A percentile compares a stretch with the other conserved stretches of the same genome.
These are phyloP conservation scores for Sminthurides bifidus DNA, from an alignment of 1,140 invertebrate genomes.

Conservation along the genomic window DNA sequence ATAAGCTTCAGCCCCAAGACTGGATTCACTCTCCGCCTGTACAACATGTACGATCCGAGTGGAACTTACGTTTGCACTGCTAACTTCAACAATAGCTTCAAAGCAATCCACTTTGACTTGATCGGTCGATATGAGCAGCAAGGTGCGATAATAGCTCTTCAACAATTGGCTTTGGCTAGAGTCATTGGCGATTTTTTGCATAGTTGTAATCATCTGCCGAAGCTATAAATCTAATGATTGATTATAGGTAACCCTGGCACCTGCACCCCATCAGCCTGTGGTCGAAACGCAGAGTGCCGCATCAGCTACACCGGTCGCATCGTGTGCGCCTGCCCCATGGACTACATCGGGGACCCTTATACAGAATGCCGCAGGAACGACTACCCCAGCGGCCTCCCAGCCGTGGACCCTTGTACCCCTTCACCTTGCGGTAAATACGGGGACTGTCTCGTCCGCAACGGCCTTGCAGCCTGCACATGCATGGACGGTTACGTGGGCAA, in stretches of 20 bases:
- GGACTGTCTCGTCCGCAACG: slow-evolving; percentile 49
- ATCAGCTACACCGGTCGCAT: slow-evolving; percentile 52
- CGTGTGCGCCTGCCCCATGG: slow-evolving; percentile 54
- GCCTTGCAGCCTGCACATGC: slow-evolving; percentile 62
- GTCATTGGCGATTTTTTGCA: too few relatives aligned
- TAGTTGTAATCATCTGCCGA: too few relatives aligned
- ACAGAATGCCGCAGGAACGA: slow-evolving; percentile 44
- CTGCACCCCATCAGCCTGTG: slow-evolving; percentile 68
- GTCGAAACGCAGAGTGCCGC: slow-evolving; percentile 45
- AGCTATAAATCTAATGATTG: too few relatives aligned
- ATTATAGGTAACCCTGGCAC: too few relatives aligned
- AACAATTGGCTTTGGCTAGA: too few relatives aligned
- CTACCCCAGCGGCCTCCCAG: too few relatives aligned
- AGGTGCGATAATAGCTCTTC: too few relatives aligned
- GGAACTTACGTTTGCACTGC: not conserved
- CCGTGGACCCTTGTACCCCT: slow-evolving; percentile 27
- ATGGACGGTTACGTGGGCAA: slow-evolving; percentile 57
- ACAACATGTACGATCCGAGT: not conserved
- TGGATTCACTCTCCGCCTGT: not conserved
- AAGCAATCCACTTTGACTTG: not conserved
- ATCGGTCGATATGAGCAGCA: not conserved
- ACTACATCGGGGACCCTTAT: slow-evolving; percentile 60
- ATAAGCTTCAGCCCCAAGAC: not conserved
- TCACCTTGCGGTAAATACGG: slow-evolving; percentile 49
- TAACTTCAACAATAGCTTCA: not conserved